Conservation (phyloP, 2,113 vertebrate species). For the Cercopithecus mona region DNA sequence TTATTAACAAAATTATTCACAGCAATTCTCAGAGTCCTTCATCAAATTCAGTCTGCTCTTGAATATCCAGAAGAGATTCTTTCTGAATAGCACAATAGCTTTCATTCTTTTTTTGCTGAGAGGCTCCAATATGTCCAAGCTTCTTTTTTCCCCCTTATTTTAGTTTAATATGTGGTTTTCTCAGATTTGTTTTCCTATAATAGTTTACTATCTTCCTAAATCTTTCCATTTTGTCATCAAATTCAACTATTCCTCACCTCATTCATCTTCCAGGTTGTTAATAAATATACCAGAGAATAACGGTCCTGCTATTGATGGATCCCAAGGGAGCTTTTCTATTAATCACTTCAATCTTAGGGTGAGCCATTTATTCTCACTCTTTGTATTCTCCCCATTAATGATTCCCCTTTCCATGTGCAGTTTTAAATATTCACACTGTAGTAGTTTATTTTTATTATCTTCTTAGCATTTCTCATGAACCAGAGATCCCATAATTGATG, state of each 20-base stretch:
- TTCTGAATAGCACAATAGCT: background rate
- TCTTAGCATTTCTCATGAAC: background rate
- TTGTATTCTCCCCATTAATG: background rate
- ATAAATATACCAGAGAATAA: constrained; percentile 54
- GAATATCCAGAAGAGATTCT: constrained; percentile 43
- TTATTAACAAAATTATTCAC: constrained; percentile 52
- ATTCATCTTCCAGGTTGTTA: constrained; percentile 68
- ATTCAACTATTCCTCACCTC: constrained; percentile 44
- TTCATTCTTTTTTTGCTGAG: background rate
- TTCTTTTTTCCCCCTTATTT: background rate
- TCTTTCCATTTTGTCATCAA: constrained; percentile 61
- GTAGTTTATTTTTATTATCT: background rate
- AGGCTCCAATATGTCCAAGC: background rate
- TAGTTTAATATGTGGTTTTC: background rate
- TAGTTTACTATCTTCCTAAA: constrained; percentile 18
- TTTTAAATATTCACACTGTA: background rate
- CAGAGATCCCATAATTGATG: background rate
- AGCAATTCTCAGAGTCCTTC: constrained; percentile 26
- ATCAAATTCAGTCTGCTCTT: constrained; percentile 46
- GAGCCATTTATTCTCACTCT: background rate
- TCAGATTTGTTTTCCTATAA: background rate
- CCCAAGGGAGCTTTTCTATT: constrained; percentile 44
- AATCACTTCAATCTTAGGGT: constrained; percentile 44
- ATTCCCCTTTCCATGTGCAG: background rate
- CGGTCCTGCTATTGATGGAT: constrained; percentile 61